Percentiles rank a stretch among this genome's conserved stretches.
These are phyloP conservation scores for Sarcoramphus papa DNA, from an alignment of 2,797 vertebrate species.

Conservation along the genomic window DNA sequence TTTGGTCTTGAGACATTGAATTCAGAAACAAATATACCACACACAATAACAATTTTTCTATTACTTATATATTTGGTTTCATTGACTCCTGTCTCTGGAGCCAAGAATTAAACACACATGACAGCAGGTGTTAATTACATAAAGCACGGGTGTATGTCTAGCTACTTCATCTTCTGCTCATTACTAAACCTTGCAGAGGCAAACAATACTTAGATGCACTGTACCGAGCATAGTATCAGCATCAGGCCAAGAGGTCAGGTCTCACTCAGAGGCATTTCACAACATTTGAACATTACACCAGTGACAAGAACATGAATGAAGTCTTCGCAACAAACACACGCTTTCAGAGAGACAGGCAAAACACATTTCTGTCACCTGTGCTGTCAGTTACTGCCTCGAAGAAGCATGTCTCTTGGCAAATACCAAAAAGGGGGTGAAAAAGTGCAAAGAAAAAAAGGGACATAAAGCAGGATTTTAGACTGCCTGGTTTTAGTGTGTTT, in stretches of 20 bases:
- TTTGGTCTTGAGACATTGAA: neutral
- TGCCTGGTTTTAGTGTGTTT: neutral
- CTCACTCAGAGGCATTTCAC: neutral
- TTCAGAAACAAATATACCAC: neutral
- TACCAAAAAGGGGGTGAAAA: neutral
- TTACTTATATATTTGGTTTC: neutral
- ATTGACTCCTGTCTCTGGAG: neutral
- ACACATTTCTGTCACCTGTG: neutral
- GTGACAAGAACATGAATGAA: neutral
- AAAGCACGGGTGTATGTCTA: neutral
- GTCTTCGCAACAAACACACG: neutral
- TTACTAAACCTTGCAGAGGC: neutral
- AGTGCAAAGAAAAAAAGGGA: neutral
- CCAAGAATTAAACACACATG: neutral
- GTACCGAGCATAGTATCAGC: neutral
- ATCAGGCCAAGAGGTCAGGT: neutral
- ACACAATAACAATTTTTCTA: neutral
- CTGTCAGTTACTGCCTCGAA: neutral
- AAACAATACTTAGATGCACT: neutral
- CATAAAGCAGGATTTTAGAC: neutral
- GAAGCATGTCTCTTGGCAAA: neutral
- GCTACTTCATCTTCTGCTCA: neutral
- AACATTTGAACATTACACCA: neutral
- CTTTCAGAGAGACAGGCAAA: neutral
- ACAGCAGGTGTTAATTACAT: neutral